Evolutionary conservation across 2,888 invertebrate genomes (phyloP).

Genomic region (Altica lythri): DNA sequence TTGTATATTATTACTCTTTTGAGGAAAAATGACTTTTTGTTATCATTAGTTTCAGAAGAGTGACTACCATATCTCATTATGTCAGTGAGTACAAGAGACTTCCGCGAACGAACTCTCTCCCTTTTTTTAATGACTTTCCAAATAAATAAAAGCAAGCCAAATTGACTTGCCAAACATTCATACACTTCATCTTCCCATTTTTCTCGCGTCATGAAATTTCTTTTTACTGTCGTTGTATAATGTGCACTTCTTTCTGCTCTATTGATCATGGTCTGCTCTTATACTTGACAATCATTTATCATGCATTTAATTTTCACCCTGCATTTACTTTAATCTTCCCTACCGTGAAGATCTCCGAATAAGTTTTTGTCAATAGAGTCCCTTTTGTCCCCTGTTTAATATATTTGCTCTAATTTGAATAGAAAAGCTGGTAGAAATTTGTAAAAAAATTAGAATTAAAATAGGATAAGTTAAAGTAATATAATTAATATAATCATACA

Average conservation of each 20-base stretch:
- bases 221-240: conserved; percentile 26
- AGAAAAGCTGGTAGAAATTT: no score
- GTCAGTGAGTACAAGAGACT: conserved; percentile 9
- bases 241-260: conserved; percentile 28
- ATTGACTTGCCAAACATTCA: conserved; percentile 24
- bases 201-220: conserved; percentile 26
- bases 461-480: no score
- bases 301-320: conserved; percentile 29
- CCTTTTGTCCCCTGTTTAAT: background rate
- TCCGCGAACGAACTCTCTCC: conserved; percentile 2
- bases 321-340: conserved; percentile 25
- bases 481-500: no score
- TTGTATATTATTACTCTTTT: no score
- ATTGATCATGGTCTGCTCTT: conserved; percentile 22
- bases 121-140: conserved; percentile 19
- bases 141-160: conserved; percentile 24
- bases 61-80: conserved; percentile 13
- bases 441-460: no score
- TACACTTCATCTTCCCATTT: conserved; percentile 27
- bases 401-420: no score
- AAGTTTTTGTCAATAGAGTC: conserved; percentile 3
- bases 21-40: no score
- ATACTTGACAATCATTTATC: conserved; percentile 30
- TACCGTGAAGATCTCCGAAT: conserved; percentile 19
- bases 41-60: background rate